Evolutionary conservation across 2,888 invertebrate genomes (phyloP).

Genomic region (Theretra japonica): DNA sequence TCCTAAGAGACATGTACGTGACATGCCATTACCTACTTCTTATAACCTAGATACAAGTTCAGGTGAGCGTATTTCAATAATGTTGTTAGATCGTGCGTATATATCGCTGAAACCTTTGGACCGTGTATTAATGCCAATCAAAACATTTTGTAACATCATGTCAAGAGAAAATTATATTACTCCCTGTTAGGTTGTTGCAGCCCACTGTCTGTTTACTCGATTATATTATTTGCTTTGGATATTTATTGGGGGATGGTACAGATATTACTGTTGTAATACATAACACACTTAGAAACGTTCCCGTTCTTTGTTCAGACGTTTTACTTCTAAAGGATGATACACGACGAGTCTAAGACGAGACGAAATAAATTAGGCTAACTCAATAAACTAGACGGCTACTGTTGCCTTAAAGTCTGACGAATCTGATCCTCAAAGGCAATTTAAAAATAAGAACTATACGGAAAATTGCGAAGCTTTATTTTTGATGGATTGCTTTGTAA

Average conservation of each 20-base stretch:
- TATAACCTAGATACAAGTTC: too few relatives aligned
- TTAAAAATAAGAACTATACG: constrained; percentile 1
- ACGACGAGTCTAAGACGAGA: background rate
- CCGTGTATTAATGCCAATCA: background rate
- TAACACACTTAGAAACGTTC: background rate
- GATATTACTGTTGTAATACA: background rate
- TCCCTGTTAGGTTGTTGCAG: background rate
- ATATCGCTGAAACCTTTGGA: too few relatives aligned
- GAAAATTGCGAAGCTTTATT: background rate
- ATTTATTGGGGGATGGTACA: background rate
- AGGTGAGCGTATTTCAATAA: too few relatives aligned
- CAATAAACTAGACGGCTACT: background rate
- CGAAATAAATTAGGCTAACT: constrained; percentile 6
- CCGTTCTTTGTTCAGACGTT: background rate
- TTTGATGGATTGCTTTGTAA: background rate
- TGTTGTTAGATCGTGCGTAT: too few relatives aligned
- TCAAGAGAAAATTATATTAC: constrained; percentile 6
- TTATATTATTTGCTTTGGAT: background rate
- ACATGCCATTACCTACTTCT: too few relatives aligned
- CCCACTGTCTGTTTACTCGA: background rate
- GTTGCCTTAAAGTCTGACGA: background rate
- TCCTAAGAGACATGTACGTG: too few relatives aligned
- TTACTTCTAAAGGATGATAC: background rate
- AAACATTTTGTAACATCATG: background rate
- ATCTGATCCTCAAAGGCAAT: background rate